phyloP scores from a whole-genome alignment of 1,140 invertebrate genomes.

The Orius laevigatus region DNA sequence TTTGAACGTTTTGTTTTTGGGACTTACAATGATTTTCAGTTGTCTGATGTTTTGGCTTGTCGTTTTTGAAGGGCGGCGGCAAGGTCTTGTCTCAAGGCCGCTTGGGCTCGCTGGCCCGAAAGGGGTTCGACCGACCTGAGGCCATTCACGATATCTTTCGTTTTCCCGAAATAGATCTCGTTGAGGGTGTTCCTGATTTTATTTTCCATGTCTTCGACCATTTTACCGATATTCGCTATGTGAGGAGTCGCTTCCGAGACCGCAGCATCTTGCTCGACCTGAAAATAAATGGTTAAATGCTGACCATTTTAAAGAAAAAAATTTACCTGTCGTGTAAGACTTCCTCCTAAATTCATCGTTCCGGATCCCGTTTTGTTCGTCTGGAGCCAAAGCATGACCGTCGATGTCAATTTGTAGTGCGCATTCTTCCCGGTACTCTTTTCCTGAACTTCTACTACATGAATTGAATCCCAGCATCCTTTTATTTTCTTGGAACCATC shows the following conservation, averaged over 20 bases:
- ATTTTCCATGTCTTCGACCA: constrained; percentile 98
- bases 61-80: constrained; percentile 63
- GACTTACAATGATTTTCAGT: constrained; percentile 16
- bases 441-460: constrained; percentile 96
- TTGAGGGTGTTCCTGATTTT: constrained; percentile 97
- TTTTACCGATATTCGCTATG: constrained; percentile 93
- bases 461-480: constrained; percentile 99
- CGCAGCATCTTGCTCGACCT: constrained; percentile 78
- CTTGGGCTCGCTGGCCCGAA: constrained; percentile 65
- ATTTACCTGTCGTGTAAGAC: constrained; percentile 81
- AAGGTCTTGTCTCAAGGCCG: constrained; percentile 71
- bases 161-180: constrained; percentile 99
- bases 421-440: constrained; percentile 85
- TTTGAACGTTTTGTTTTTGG: no score
- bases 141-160: constrained; percentile 96
- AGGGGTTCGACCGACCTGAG: constrained; percentile 74
- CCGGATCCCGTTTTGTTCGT: constrained; percentile 93
- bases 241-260: constrained; percentile 88
- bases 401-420: constrained; percentile 98
- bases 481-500: constrained; percentile 95
- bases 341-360: constrained; percentile 96
- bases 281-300: constrained; percentile 19
- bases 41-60: constrained; percentile 35
- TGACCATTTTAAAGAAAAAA: neutral
- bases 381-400: constrained; percentile 98